Base-by-base conservation (phyloP, 2,113 vertebrate genomes). In the Sinocyclocheilus anophthalmus region DNA sequence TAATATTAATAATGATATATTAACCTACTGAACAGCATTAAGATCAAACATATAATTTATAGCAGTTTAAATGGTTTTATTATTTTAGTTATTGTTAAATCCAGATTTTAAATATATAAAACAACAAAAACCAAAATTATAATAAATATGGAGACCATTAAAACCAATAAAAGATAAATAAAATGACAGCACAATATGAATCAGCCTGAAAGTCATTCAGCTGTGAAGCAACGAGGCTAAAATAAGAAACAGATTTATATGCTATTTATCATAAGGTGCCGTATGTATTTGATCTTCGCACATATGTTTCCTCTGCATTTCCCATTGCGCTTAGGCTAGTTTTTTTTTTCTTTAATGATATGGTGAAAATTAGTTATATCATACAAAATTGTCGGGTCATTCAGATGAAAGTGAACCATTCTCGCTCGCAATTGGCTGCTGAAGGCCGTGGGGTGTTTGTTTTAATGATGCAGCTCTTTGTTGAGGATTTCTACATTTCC, bases 401-500 rank as follows among this genome's bases (percentile, higher is more conserved):
- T 81, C 39, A 48, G 92, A 91, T 92, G 84, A 92, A 94, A 93
- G 91, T 87, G 65, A 84, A 76, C 90, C 86, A 90, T 91, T 92
- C 93, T 89, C 88, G 90, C 90, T 89, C 77, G 75, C 79, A 73
- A 77, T 73, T 63, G 88, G 91, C 87, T 90, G 92, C 84, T 69
- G 88, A 89, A 88, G 90, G 90, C 90, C 91, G 90, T 88, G 88
- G 90, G 90, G 89, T 94, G 93, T 93, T 92, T 93, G 90, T 90
- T 88, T 93, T 93, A 94, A 94, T 92, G 91, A 92, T 88, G 90
- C 90, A 90, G 87, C 83, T 89, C 92, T 93, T 93, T 93, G 92
- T 93, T 92, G 89, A 91, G 92, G 93, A 93, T 95, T 92, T 92
- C 91, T 93, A 91, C 91, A 92, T 93, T 94, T 95, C 94, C 94